These are phyloP conservation scores for Nannobrachium achirus DNA, from an alignment of 2,113 vertebrate species.

Conservation along the genomic window DNA sequence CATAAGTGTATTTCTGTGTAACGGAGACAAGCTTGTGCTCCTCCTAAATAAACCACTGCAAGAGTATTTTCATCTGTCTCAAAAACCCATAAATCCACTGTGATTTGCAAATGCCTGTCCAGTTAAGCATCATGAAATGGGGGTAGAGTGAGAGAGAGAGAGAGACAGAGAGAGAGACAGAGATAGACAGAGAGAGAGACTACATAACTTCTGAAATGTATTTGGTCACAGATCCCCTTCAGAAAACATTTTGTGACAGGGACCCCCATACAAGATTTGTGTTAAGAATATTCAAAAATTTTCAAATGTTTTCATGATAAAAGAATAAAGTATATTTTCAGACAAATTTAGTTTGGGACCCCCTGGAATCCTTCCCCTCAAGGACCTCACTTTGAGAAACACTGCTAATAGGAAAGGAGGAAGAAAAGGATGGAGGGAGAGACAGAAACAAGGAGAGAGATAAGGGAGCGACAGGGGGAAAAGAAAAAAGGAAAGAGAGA, in stretches of 20 bases:
- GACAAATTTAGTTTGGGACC: no score
- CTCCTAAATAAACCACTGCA: constrained; percentile 49
- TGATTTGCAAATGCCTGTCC: constrained; percentile 65
- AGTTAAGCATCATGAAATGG: constrained; percentile 35
- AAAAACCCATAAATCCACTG: constrained; percentile 61
- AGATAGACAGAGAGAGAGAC: no score
- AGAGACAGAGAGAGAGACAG: not conserved
- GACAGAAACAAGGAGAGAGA: not conserved
- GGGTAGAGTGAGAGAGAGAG: constrained; percentile 7
- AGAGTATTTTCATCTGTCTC: constrained; percentile 49
- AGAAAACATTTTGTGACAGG: no score
- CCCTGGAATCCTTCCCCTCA: no score
- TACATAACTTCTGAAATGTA: no score
- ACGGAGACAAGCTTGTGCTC: constrained; percentile 4
- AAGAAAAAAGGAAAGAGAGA: not conserved
- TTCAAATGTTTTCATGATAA: no score
- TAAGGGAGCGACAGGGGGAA: not conserved
- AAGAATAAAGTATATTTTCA: no score
- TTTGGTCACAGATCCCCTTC: no score
- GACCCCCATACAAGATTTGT: no score
- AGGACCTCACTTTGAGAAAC: no score
- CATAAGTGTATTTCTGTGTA: not conserved
- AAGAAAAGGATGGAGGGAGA: not conserved
- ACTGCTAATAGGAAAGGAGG: no score
- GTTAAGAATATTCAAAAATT: no score